These are phyloP conservation scores for Drosophila atripex DNA, from an alignment of 2,888 invertebrate species.

Conservation along the genomic window DNA sequence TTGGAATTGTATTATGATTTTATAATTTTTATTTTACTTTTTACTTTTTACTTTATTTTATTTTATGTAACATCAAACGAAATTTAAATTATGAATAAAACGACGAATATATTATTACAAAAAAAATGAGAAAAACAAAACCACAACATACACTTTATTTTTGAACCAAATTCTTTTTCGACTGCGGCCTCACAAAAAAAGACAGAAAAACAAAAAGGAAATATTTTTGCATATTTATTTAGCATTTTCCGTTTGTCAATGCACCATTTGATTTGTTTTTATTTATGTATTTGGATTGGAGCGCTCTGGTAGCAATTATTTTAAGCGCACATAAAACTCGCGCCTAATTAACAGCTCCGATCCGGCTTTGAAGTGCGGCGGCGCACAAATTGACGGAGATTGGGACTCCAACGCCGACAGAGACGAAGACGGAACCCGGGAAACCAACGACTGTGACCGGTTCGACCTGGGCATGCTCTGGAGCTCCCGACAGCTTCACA, in stretches of 20 bases:
- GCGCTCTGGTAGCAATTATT: slow-evolving; percentile 69
- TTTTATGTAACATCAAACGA: slow-evolving; percentile 31
- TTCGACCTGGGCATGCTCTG: slow-evolving; percentile 31
- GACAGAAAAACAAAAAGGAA: not conserved
- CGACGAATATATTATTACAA: slow-evolving; percentile 53
- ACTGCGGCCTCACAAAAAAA: slow-evolving; percentile 11
- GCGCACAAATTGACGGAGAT: slow-evolving; percentile 24
- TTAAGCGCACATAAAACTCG: slow-evolving; percentile 68
- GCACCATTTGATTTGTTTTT: slow-evolving; percentile 53
- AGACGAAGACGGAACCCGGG: slow-evolving; percentile 23
- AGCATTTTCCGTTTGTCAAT: slow-evolving; percentile 42
- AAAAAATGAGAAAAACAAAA: slow-evolving; percentile 14
- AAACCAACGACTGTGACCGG: slow-evolving; percentile 36
- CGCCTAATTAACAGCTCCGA: slow-evolving; percentile 66
- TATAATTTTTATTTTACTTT: slow-evolving; percentile 48
- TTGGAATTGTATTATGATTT: slow-evolving; percentile 44
- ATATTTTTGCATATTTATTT: slow-evolving; percentile 25
- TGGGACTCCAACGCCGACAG: not conserved
- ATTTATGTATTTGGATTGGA: slow-evolving; percentile 29
- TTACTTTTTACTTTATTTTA: slow-evolving; percentile 54
- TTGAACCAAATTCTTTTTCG: slow-evolving; percentile 26
- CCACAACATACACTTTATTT: slow-evolving; percentile 36
- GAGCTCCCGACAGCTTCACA: slow-evolving; percentile 20
- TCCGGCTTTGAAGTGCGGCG: slow-evolving; percentile 69
- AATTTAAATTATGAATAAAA: slow-evolving; percentile 67